Evolutionary conservation across 2,113 vertebrate species (phyloP), one percentile per base, ranked within the genome.

Genomic region (Cyphomyrus discorhynchus): DNA sequence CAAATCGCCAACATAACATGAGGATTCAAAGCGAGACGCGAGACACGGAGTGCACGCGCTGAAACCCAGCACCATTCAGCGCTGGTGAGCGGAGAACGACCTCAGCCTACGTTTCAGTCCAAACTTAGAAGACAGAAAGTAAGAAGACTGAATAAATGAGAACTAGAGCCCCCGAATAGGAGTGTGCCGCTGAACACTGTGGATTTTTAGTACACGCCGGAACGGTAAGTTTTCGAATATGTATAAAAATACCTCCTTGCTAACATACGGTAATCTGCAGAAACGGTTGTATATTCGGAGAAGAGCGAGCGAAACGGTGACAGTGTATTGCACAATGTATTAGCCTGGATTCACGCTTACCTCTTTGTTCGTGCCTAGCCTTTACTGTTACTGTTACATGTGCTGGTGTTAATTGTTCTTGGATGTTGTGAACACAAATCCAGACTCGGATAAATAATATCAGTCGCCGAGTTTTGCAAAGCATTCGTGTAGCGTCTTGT

Each of bases 1-100:
- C 94, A 91, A 89, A 90, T 93, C 90, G 89, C 92, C 90, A 94
- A 93, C 94, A 94, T 93, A 93, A 95, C 94, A 94, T 90, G 92
- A 93, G 93, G 89, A 93, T 92, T 92, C 91, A 90, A 82, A 91
- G 92, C 90, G 92, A 93, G 93, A 94, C 92, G 93, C 92, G 90
- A 84, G 11, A 35, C 92, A 93, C 93, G 89, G 93, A 92, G 92
- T 90, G 90, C 93, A 90, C 91, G 88, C 91, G 91, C 42, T 83
- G 89, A 74, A 87, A 93, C 93, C 9, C 91, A 92, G 93, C 90
- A 70, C 88, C 88, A 77, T 84, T 52, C 31, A 86, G 90, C 90
- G 90, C 87, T 89, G 88, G 47, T 58, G 93, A 88, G 89, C 88
- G 88, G 52, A 62, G 87, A 27, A 89, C 88, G 3, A 83, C 88